These are phyloP conservation scores for Bombus consobrinus DNA, from an alignment of 1,140 invertebrate genomes.

Conservation along the genomic window DNA sequence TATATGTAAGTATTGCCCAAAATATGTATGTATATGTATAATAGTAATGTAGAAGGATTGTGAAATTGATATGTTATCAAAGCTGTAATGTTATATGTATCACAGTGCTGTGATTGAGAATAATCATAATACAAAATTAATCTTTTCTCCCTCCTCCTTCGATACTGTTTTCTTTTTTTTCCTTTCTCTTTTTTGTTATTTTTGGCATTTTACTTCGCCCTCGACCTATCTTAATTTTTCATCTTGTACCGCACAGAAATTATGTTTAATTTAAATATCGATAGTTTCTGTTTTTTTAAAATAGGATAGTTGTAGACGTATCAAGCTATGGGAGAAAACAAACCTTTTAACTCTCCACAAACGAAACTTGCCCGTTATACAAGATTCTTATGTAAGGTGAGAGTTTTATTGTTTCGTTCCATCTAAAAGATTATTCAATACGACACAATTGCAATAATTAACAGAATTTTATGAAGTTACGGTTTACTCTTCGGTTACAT, in stretches of 20 bases:
- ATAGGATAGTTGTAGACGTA: background rate
- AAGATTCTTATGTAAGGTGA: constrained; percentile 5
- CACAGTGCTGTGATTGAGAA: constrained; percentile 77
- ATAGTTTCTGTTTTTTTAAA: background rate
- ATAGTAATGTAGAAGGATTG: constrained; percentile 61
- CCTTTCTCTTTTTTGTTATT: constrained; percentile 7
- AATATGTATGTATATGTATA: constrained; percentile 64
- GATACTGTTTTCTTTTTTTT: constrained; percentile 19
- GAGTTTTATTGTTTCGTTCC: background rate
- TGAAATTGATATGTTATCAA: constrained; percentile 75
- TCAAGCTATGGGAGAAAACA: background rate
- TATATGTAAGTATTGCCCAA: constrained; percentile 69
- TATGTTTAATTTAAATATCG: background rate
- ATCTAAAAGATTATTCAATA: background rate
- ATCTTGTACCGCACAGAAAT: background rate
- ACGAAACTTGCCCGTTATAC: constrained; percentile 39
- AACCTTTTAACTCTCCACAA: background rate
- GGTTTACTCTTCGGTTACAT: background rate
- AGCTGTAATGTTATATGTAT: constrained; percentile 72
- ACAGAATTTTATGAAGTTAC: background rate
- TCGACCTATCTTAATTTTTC: constrained; percentile 51
- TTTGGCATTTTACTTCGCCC: constrained; percentile 44
- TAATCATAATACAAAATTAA: constrained; percentile 70
- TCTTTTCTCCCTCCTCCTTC: constrained; percentile 28
- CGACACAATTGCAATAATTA: background rate